Evolutionary conservation across 2,113 vertebrate species (phyloP), one percentile per base, ranked within the genome.

Genomic region (Emydura subglobosa): DNA sequence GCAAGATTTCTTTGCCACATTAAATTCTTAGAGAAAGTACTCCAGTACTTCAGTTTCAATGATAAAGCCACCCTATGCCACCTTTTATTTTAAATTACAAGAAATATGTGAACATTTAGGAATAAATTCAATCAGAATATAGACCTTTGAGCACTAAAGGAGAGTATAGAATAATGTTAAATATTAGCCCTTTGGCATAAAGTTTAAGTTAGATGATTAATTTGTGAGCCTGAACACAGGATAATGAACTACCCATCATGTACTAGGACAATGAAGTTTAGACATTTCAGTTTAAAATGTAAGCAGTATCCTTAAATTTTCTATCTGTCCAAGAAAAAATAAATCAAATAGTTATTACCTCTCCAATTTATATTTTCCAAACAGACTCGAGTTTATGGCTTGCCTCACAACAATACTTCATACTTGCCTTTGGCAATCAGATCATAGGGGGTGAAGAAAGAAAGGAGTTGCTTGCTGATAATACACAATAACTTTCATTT

Each of bases 271-370:
- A 34, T 4, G 34, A 72, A 89, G 44, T 31, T 78, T 55, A 80
- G 5, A 91, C 16, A 72, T 85, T 83, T 39, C 88, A 85, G 1
- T 80, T 92, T 83, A 89, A 81, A 91, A 79, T 87, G 50, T 65
- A 83, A 94, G 8, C 89, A 74, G 4, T 79, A 2, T 83, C 6
- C 29, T 79, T 61, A 81, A 88, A 21, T 42, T 59, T 3, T 39
- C 42, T 2, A 51, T 1, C 51, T 79, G 61, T 61, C 13, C 6
- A 85, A 85, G 86, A 39, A 14, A 72, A 14, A 68, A 65, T 90
- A 61, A 61, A 61, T 82, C 10, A 76, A 89, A 86, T 11, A 85
- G 65, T 80, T 87, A 80, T 78, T 21, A 2, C 3, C 31, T 83
- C 42, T 96, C 50, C 31, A 80, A 24, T 0, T 88, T 86, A 49